Evolutionary conservation across 1,140 invertebrate genomes (phyloP), one percentile per base, ranked within the genome.

Genomic region (Apis laboriosa): DNA sequence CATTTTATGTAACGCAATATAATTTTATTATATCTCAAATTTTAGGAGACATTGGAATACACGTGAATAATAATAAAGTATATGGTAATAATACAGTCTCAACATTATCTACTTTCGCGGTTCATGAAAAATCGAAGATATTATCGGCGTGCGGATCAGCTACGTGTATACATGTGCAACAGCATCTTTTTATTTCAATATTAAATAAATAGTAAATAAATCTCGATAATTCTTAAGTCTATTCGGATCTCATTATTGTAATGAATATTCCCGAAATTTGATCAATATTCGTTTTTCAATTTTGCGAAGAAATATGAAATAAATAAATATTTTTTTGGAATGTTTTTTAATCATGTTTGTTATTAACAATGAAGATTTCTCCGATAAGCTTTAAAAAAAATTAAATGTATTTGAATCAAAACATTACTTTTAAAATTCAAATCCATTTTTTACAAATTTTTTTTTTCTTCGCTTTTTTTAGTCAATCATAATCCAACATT

Each of bases 191-290:
- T 24, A 0, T 61, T 49, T 72, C 24, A 21, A 55, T 55, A 24
- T 72, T 72, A 13, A 56, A 71, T 9, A 71, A 55, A 72, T 7
- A 15, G 51, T 51, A 72, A 72, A 72, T 19, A 56, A 55, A 72
- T 72, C 12, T 72, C 11, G 24, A 55, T 28, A 34, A 5, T 11
- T 72, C 1, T 43, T 43, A 43, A 17, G 34, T 43, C 15, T 17
- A 64, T 21, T 21, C 1, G 4, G 34, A 67, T 67, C 28, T 43
- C 64, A 2, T 72, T 53, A 13, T 53, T 9, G 17, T 0, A 5
- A 28, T 13, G 12, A 51, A 49, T 51, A 55, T 53, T 2, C 7
- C 28, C 24, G 4, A 53, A 13, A 8, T 55, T 72, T 8, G 9
- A 13, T 51, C 1, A n/a, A n/a, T 17, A 21, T 68, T 28, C 1